Conservation (phyloP, 2,888 invertebrate species). For the Aspidiotus destructor region DNA sequence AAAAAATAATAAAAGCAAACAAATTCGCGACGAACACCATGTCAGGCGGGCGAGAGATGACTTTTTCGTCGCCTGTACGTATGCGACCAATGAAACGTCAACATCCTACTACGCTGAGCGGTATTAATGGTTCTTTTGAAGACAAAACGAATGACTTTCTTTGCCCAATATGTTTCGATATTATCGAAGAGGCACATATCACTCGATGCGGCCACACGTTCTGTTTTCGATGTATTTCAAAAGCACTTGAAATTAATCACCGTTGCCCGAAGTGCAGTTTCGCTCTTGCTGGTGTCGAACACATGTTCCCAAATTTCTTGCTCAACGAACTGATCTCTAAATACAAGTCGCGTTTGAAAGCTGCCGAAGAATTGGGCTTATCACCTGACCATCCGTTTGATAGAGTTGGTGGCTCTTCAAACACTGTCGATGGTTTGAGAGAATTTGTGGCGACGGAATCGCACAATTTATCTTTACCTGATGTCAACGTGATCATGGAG, state of each 20-base stretch:
- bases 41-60: conserved; percentile 28
- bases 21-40: neutral
- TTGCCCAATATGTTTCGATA: conserved; percentile 80
- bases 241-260: conserved; percentile 54
- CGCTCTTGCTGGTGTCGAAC: conserved; percentile 56
- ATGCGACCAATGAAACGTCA: conserved; percentile 47
- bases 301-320: conserved; percentile 76
- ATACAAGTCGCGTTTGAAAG: conserved; percentile 45
- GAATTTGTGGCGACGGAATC: conserved; percentile 60
- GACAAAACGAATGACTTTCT: conserved; percentile 56
- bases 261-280: conserved; percentile 78
- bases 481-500: conserved; percentile 72
- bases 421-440: conserved; percentile 47
- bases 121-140: conserved; percentile 55
- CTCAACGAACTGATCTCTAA: conserved; percentile 71
- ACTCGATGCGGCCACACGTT: conserved; percentile 89
- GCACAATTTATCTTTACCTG: conserved; percentile 61
- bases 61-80: conserved; percentile 41
- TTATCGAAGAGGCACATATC: conserved; percentile 81
- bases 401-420: conserved; percentile 42
- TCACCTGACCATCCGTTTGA: conserved; percentile 16
- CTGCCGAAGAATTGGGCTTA: conserved; percentile 36
- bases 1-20: neutral
- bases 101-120: conserved; percentile 48
- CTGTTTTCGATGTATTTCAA: conserved; percentile 69